Conservation (phyloP, 2,797 vertebrate genomes). For the Pseudochromis fuscus region DNA sequence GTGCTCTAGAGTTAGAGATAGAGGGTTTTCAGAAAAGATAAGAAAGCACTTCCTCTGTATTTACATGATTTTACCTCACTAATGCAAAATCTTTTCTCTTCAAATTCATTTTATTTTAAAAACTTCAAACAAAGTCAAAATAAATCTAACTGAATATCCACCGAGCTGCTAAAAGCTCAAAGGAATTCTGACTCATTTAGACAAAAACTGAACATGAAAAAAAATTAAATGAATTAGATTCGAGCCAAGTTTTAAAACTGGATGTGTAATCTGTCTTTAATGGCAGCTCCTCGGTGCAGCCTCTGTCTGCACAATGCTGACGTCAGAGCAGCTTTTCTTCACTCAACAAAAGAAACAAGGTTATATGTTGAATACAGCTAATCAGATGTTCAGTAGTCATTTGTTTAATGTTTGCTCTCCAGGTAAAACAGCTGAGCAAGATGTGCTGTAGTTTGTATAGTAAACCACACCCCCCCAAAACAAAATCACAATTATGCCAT, state of each 20-base stretch:
- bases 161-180: neutral
- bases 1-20: too few species aligned
- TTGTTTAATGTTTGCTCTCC: neutral
- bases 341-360: neutral
- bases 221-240: neutral
- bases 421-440: too few species aligned
- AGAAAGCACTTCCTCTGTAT: too few species aligned
- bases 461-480: too few species aligned
- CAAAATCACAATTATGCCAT: too few species aligned
- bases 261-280: neutral
- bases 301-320: conserved; percentile 1
- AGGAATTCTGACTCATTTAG: neutral
- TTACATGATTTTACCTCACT: too few species aligned
- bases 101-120: neutral
- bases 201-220: conserved; percentile 4
- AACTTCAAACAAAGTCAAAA: neutral
- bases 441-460: too few species aligned
- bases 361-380: neutral
- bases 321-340: conserved; percentile 7
- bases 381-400: neutral
- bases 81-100: neutral
- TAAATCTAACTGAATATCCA: neutral
- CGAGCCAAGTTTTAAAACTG: neutral
- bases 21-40: too few species aligned
- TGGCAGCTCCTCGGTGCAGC: conserved; percentile 14